Evolutionary conservation across 2,888 invertebrate species (phyloP).

Genomic region (Dusona sp.): DNA sequence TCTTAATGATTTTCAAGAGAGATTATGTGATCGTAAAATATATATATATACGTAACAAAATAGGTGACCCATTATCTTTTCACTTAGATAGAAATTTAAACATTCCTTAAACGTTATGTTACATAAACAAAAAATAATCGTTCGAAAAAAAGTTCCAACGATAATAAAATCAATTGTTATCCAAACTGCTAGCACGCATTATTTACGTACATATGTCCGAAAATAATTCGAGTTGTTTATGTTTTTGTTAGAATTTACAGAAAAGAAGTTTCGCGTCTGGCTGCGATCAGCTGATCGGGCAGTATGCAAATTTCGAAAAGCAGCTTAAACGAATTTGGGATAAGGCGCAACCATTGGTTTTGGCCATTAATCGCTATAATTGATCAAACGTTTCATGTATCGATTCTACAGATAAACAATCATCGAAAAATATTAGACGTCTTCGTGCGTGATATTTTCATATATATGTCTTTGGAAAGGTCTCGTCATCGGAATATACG

Average conservation of each 20-base stretch:
- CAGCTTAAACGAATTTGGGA: neutral
- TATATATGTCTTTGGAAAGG: neutral
- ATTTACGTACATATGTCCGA: too few species aligned
- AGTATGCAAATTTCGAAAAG: too few species aligned
- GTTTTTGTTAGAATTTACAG: too few species aligned
- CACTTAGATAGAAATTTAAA: neutral
- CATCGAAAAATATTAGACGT: neutral
- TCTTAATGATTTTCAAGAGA: slow-evolving; percentile 51
- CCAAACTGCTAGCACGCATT: neutral
- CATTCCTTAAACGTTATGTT: neutral
- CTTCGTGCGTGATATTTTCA: neutral
- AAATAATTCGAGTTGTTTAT: too few species aligned
- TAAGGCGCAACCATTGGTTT: neutral
- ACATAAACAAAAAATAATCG: neutral
- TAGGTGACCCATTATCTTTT: slow-evolving; percentile 29
- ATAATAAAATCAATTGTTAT: neutral
- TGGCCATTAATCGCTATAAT: neutral
- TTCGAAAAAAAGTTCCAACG: neutral
- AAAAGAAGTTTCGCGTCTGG: too few species aligned
- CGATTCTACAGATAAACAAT: neutral
- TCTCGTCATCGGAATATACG: slow-evolving; percentile 50
- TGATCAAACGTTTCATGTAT: neutral
- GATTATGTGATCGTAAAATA: slow-evolving; percentile 1
- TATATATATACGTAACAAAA: slow-evolving; percentile 7
- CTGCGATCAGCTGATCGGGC: too few species aligned